These are phyloP conservation scores for Plestiodon gilberti DNA, from an alignment of 2,113 vertebrate genomes.

Conservation along the genomic window DNA sequence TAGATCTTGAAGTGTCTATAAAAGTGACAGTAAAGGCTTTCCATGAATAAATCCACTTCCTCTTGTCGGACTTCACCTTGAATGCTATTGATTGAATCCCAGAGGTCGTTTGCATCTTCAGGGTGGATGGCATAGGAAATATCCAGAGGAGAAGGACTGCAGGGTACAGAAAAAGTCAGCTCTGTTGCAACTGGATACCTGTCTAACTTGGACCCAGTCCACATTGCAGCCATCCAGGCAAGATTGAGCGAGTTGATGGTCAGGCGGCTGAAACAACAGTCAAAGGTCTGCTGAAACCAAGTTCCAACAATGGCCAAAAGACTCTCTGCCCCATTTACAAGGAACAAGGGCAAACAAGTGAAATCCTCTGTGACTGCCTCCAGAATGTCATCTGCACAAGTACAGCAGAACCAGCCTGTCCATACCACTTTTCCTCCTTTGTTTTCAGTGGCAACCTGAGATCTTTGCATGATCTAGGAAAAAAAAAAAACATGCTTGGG, in stretches of 20 bases:
- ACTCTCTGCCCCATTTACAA: constrained; percentile 78
- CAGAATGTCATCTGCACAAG: constrained; percentile 82
- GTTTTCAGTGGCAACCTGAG: constrained; percentile 58
- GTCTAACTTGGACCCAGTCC: constrained; percentile 83
- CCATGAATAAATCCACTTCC: constrained; percentile 86
- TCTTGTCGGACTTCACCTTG: constrained; percentile 80
- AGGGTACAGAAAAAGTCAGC: constrained; percentile 85
- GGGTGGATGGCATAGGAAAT: constrained; percentile 84
- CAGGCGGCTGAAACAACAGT: constrained; percentile 87
- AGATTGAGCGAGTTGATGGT: constrained; percentile 83
- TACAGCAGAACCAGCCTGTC: constrained; percentile 88
- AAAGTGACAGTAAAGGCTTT: constrained; percentile 87
- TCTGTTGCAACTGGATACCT: constrained; percentile 71
- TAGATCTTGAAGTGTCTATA: constrained; percentile 90
- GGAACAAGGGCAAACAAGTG: constrained; percentile 88
- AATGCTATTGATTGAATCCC: constrained; percentile 81
- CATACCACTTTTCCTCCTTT: constrained; percentile 79
- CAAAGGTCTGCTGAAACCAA: constrained; percentile 92
- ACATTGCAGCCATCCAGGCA: constrained; percentile 90
- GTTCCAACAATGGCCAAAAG: constrained; percentile 80
- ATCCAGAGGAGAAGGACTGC: constrained; percentile 76
- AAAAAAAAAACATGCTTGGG: background rate
- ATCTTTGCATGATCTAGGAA: constrained; percentile 78
- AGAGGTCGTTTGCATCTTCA: constrained; percentile 88
- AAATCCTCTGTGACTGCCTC: constrained; percentile 80